Evolutionary conservation across 92 coral and sea anemone species (phyloP), one percentile per base, ranked within the genome.

Genomic region (Phenganax subtilis): DNA sequence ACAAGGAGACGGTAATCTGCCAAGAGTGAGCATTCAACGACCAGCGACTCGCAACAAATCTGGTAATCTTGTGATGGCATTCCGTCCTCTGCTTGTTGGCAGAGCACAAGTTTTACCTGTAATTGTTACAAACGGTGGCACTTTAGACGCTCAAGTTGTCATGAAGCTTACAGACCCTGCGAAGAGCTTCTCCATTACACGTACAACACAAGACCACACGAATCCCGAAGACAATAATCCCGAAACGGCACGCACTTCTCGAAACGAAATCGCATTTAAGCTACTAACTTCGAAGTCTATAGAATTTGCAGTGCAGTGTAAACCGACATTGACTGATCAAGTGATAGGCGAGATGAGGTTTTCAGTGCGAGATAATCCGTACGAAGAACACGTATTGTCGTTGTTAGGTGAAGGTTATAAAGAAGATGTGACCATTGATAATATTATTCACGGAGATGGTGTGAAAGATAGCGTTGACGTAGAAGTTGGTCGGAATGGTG

Each of bases 1-100:
- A 28, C 99, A 96, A 69, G 99, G 99, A n/a, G 99, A 96, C 78
- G 99, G 99, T 15, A 96, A 96, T 80, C 89, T 96, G 47, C 99
- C 99, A 0, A 58, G 99, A 77, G 91, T 96, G 54, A 81, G 88
- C 31, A 86, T 96, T 71, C 87, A 87, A 51, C 88, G 94, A 57
- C 99, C 99, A 6, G 84, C 93, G 8, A 89, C 97, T 51, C 92
- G 99, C 3, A 96, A 89, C 88, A 96, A 96, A 85, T 88, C 89
- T 63, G 97, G 99, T 78, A 89, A 93, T 62, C 86, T 97, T 0
- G 94, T 96, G 28, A 83, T 96, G 84, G 87, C 90, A 55, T 96
- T 92, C 85, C 69, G 89, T n/a, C 88, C 93, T 54, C 93, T 96
- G 9, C 89, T 96, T 0, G 87, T 96, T 6, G 92, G 97, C 59